These are phyloP conservation scores for Lontra canadensis DNA, from an alignment of 2,113 vertebrate genomes.

Conservation along the genomic window DNA sequence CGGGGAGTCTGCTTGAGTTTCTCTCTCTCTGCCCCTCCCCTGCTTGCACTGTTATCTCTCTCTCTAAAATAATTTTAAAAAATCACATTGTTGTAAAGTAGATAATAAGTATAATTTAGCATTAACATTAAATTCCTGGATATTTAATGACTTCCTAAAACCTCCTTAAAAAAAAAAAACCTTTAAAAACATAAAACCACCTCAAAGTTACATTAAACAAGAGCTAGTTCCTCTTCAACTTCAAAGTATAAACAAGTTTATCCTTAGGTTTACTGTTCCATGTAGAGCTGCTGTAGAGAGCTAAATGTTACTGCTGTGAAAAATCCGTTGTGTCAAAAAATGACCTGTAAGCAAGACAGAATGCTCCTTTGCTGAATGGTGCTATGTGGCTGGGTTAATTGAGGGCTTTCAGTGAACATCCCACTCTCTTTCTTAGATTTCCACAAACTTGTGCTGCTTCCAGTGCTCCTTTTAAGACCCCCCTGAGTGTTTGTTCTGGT, in stretches of 20 bases:
- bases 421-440: not conserved
- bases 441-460: not conserved
- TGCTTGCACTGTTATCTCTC: not conserved
- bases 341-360: not conserved
- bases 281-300: not conserved
- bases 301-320: not conserved
- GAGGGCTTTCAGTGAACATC: not conserved
- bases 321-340: not conserved
- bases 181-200: not conserved
- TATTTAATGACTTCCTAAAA: not conserved
- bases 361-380: not conserved
- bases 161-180: not conserved
- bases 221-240: not conserved
- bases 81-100: conserved; percentile 46
- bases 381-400: not conserved
- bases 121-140: not conserved
- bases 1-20: not conserved
- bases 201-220: not conserved
- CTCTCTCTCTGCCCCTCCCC: not conserved
- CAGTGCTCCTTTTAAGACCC: not conserved
- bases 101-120: conserved; percentile 35
- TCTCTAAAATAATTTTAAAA: not conserved
- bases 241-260: not conserved
- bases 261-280: not conserved
- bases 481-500: not conserved